These are phyloP conservation scores for Tridacna gigas DNA, from an alignment of 2,888 invertebrate genomes.

Conservation along the genomic window DNA sequence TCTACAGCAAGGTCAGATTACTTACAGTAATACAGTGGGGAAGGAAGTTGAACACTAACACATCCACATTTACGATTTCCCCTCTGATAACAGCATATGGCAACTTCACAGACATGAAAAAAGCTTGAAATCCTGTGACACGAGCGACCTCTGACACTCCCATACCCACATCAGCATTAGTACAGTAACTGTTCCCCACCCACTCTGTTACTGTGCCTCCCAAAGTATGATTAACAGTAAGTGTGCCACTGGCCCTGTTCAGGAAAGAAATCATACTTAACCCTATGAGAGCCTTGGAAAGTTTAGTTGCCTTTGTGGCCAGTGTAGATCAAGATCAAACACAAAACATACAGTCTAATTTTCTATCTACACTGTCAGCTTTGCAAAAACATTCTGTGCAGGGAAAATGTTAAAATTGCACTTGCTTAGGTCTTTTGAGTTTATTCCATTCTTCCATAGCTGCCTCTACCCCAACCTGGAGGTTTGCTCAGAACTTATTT, in stretches of 20 bases:
- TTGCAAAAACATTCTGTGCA: too few species aligned
- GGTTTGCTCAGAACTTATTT: too few species aligned
- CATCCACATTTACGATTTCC: constrained; percentile 88
- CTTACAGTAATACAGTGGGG: constrained; percentile 89
- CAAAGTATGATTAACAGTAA: constrained; percentile 75
- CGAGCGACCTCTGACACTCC: constrained; percentile 86
- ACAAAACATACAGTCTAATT: too few species aligned
- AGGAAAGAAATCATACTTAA: constrained; percentile 5
- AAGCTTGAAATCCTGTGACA: constrained; percentile 89
- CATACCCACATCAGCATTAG: constrained; percentile 86
- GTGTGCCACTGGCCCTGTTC: constrained; percentile 70
- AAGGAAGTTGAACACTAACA: constrained; percentile 90
- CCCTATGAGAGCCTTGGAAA: too few species aligned
- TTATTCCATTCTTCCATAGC: too few species aligned
- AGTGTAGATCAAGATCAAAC: too few species aligned
- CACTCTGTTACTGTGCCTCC: constrained; percentile 89
- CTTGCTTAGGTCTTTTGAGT: too few species aligned
- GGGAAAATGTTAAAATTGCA: too few species aligned
- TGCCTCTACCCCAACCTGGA: too few species aligned
- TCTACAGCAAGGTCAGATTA: constrained; percentile 4
- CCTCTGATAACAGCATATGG: constrained; percentile 89
- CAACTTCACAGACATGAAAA: constrained; percentile 90
- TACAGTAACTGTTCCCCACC: constrained; percentile 87
- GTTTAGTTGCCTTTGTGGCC: too few species aligned
- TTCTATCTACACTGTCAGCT: too few species aligned